Evolutionary conservation across 92 coral and sea anemone species (phyloP).

Genomic region (Palythoa heliodiscus): DNA sequence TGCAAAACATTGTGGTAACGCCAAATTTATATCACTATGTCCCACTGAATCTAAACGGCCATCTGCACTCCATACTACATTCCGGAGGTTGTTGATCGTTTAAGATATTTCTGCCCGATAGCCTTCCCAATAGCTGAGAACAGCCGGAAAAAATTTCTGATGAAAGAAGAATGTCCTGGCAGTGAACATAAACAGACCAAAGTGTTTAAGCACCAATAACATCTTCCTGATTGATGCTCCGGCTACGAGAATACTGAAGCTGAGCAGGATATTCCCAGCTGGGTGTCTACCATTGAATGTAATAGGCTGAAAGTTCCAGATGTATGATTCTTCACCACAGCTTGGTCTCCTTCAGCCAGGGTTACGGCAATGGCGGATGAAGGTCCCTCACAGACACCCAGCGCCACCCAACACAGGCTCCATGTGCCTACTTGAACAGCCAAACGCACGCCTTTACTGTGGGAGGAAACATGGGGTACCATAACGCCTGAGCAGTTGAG

Average conservation of each 20-base stretch:
- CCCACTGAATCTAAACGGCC: slow-evolving; percentile 11
- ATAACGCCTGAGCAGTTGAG: too few species aligned
- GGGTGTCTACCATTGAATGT: slow-evolving; percentile 3
- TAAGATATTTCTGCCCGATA: neutral
- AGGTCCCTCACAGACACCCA: neutral
- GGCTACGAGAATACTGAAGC: slow-evolving; percentile 26
- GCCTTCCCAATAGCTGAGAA: slow-evolving; percentile 7
- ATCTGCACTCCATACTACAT: slow-evolving; percentile 6
- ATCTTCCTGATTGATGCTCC: slow-evolving; percentile 43
- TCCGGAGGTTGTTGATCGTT: neutral
- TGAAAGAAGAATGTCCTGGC: slow-evolving; percentile 9
- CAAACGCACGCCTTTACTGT: too few species aligned
- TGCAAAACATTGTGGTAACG: neutral
- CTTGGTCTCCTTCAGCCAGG: too few species aligned
- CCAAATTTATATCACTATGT: slow-evolving; percentile 6
- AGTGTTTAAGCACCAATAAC: slow-evolving; percentile 19
- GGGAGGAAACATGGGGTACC: too few species aligned
- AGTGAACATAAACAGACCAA: neutral
- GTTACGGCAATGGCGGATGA: too few species aligned
- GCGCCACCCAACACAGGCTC: too few species aligned
- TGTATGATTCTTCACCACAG: slow-evolving; percentile 10
- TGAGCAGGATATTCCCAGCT: slow-evolving; percentile 32
- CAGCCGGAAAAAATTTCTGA: neutral
- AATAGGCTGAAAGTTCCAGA: slow-evolving; percentile 42
- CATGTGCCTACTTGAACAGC: too few species aligned